phyloP scores from a whole-genome alignment of 2,888 invertebrate genomes.

The Acronicta aceris region DNA sequence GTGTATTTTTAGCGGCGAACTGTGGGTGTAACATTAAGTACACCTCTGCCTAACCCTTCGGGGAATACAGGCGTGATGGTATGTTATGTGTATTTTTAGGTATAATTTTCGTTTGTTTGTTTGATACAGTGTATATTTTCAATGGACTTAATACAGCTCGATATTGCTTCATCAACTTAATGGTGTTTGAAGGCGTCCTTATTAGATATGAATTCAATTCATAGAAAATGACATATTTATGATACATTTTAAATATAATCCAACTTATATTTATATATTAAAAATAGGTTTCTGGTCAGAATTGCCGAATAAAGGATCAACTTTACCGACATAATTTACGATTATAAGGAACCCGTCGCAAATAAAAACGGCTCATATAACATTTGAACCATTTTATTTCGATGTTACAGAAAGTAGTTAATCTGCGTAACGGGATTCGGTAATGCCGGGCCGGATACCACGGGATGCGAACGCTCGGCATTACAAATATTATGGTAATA shows the following conservation, averaged over 20 bases:
- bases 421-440: slow-evolving; percentile 73
- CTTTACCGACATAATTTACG: slow-evolving; percentile 2
- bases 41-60: no score
- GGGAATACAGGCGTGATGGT: no score
- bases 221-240: not conserved
- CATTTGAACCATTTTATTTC: slow-evolving; percentile 60
- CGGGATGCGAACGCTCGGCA: slow-evolving; percentile 57
- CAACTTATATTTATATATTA: no score
- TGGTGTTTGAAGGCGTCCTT: slow-evolving; percentile 6
- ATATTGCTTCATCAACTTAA: slow-evolving; percentile 27
- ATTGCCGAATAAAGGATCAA: no score
- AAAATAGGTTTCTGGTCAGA: no score
- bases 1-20: no score
- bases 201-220: slow-evolving; percentile 3
- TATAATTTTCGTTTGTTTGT: slow-evolving; percentile 1
- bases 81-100: no score
- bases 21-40: no score
- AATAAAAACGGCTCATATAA: slow-evolving; percentile 42
- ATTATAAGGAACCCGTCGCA: slow-evolving; percentile 43
- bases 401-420: slow-evolving; percentile 67
- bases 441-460: slow-evolving; percentile 33
- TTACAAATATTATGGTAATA: slow-evolving; percentile 64
- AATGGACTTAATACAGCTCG: slow-evolving; percentile 4
- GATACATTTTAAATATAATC: no score
- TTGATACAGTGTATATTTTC: not conserved